Percentiles rank a stretch among this genome's conserved stretches.
Evolutionary conservation across 2,797 vertebrate genomes (phyloP).

Genomic region (Argyrosomus regius): DNA sequence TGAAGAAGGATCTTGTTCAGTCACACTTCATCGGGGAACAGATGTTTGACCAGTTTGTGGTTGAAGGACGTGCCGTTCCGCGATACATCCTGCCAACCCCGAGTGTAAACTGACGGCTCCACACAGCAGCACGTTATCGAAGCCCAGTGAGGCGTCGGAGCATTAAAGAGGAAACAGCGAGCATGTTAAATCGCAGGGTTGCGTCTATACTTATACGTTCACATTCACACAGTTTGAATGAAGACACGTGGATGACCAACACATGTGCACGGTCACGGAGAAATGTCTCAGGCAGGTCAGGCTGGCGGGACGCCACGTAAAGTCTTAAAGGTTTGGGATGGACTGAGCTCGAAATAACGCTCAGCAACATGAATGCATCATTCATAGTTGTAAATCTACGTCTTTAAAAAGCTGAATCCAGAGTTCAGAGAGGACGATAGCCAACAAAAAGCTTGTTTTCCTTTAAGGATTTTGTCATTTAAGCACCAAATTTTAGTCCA

Average conservation of each 20-base stretch:
- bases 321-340: slow-evolving; percentile 64
- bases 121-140: background rate
- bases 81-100: background rate
- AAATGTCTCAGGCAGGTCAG: slow-evolving; percentile 24
- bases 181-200: background rate
- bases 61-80: background rate
- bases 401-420: no score
- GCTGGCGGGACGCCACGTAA: slow-evolving; percentile 56
- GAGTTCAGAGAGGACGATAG: no score
- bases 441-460: no score
- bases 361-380: background rate
- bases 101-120: background rate
- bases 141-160: background rate
- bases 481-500: background rate
- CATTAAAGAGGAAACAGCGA: background rate
- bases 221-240: slow-evolving; percentile 40
- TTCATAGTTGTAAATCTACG: background rate
- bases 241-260: slow-evolving; percentile 32
- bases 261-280: slow-evolving; percentile 20
- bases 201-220: background rate
- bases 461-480: no score
- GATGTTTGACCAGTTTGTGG: background rate
- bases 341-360: slow-evolving; percentile 68
- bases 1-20: background rate
- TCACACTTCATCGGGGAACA: background rate